Base-by-base conservation (phyloP, 2,888 invertebrate genomes). In the Torymus tubicola region DNA sequence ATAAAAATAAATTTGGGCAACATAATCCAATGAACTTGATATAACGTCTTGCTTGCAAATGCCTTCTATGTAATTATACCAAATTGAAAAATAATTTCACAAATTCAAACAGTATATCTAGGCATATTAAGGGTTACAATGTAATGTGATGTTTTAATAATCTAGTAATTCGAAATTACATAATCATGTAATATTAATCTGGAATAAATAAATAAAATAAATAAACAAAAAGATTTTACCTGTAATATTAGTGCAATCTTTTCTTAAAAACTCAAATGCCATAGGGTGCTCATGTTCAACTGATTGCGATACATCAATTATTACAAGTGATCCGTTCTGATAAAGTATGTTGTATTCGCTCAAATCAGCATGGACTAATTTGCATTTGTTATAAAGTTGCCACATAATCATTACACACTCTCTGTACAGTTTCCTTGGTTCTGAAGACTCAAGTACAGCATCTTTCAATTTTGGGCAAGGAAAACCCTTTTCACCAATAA, bases 251-350 rank as follows among this genome's bases (percentile, higher is more conserved):
- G 95, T 96, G 88, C 98, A 98, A 92, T 99, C 99, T 89, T 96
- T 98, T 80, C 98, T 93, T 67, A 99, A 92, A 90, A 99, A 99
- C 83, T 98, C 97, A 84, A 98, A 93, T 0, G 99, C 97, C 91
- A 96, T 95, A 0, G 98, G 98, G 93, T 99, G 99, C 90, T 99
- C 98, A 90, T 98, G 98, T 91, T 99, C 99, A 0, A 99, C 99
- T 0, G 99, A 96, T 89, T 99, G 99, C 0, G 99, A 99, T 0
- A 99, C 99, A 92, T 99, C 99, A 87, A 99, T 99, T 21, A 99
- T 94, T 81, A 96, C 95, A n/a, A 97, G 91, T 87, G 96, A 94
- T 0, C 95, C 96, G 87, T 96, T 93, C 86, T 96, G 94, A 87
- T 95, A 96, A 84, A 99, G 91, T 82, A 99, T 93, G 92, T 99